Evolutionary conservation across 1,140 invertebrate species (phyloP).

Genomic region (Pseudomyrmex concolor): DNA sequence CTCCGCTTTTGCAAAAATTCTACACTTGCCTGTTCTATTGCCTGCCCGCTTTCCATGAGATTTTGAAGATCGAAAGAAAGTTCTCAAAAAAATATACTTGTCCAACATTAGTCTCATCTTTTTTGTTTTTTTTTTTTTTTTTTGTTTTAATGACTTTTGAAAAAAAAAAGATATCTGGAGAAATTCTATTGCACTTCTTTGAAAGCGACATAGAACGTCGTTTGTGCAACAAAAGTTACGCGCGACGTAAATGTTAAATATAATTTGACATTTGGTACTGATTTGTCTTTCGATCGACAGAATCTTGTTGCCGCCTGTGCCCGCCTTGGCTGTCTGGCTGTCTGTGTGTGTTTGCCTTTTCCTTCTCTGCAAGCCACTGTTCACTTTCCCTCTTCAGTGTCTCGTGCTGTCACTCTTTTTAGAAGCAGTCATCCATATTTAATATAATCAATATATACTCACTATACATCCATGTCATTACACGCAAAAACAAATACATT

Average conservation of each 20-base stretch:
- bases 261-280: not conserved
- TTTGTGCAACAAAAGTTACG: not conserved
- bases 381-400: conserved; percentile 53
- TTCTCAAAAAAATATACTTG: not conserved
- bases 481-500: conserved; percentile 22
- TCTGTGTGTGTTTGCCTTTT: conserved; percentile 64
- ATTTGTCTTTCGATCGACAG: conserved; percentile 33
- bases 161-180: not conserved
- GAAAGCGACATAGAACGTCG: not conserved
- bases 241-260: conserved; percentile 8
- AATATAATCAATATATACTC: conserved; percentile 17
- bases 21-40: conserved; percentile 62
- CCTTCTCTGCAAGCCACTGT: conserved; percentile 47
- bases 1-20: conserved; percentile 59
- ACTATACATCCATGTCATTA: conserved; percentile 37
- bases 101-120: too few species aligned
- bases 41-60: conserved; percentile 40
- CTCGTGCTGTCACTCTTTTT: conserved; percentile 62
- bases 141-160: not conserved
- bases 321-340: conserved; percentile 69
- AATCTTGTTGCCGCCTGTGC: conserved; percentile 38
- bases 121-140: not conserved
- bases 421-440: conserved; percentile 38
- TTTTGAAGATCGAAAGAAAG: conserved; percentile 12
- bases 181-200: not conserved